Conservation (phyloP, 2,888 invertebrate species). For the Hydrotaea diabolus region DNA sequence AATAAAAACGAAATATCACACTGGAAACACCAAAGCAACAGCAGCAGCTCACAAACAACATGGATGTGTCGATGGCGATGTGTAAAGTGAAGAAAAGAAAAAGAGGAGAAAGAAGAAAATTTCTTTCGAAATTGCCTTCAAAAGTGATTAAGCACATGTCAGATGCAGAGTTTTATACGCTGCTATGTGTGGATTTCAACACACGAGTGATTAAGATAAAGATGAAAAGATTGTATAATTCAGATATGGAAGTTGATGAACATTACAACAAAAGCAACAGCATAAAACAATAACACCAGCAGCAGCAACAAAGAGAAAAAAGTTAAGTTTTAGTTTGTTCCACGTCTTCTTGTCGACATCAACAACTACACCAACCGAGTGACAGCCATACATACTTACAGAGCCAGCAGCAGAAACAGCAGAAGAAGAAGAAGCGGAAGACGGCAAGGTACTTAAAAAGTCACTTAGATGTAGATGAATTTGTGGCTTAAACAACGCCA, state of each 20-base stretch:
- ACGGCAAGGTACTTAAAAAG: neutral
- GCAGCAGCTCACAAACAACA: neutral
- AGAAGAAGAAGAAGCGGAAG: neutral
- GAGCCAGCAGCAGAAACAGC: no score
- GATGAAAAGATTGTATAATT: slow-evolving; percentile 60
- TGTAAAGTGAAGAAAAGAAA: slow-evolving; percentile 26
- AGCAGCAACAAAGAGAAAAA: neutral
- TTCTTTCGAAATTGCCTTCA: slow-evolving; percentile 63
- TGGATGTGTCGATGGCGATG: slow-evolving; percentile 12
- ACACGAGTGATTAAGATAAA: slow-evolving; percentile 64
- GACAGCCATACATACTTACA: no score
- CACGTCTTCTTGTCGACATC: neutral
- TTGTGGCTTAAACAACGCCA: slow-evolving; percentile 3
- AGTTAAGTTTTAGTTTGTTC: neutral
- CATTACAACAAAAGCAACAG: neutral
- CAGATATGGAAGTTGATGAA: slow-evolving; percentile 51
- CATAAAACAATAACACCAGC: neutral
- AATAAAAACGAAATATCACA: slow-evolving; percentile 18
- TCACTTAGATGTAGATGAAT: slow-evolving; percentile 13
- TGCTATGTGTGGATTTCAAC: slow-evolving; percentile 65
- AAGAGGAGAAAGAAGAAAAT: slow-evolving; percentile 57
- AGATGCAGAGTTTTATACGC: slow-evolving; percentile 63
- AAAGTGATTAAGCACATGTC: slow-evolving; percentile 68
- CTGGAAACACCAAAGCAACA: slow-evolving; percentile 9
- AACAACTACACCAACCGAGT: neutral